Percentiles rank a stretch among this genome's conserved stretches.
Evolutionary conservation across 1,140 invertebrate genomes (phyloP).

Genomic region (Diuraphis noxia): DNA sequence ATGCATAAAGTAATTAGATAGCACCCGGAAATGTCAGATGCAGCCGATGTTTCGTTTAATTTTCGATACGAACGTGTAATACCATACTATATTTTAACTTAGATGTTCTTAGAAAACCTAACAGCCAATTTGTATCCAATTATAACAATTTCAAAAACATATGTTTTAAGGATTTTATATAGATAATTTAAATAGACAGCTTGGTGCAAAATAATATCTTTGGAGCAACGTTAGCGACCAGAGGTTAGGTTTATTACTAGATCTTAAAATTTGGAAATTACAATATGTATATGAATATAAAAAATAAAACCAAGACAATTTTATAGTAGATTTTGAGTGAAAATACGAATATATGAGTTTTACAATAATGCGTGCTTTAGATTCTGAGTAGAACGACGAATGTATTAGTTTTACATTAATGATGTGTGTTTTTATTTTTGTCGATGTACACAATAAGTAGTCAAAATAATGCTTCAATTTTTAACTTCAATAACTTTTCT

Average conservation of each 20-base stretch:
- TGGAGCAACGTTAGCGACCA: neutral
- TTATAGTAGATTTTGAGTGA: neutral
- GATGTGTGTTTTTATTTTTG: too few relatives aligned
- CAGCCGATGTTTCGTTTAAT: neutral
- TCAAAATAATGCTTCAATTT: too few relatives aligned
- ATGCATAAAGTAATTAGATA: neutral
- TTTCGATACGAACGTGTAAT: neutral
- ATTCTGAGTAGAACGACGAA: too few relatives aligned
- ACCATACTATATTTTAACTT: neutral
- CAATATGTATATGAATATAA: too few relatives aligned
- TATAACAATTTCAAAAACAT: conserved; percentile 1
- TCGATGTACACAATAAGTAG: too few relatives aligned
- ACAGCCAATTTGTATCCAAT: neutral
- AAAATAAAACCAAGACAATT: neutral
- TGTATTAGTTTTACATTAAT: too few relatives aligned
- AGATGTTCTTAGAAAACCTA: neutral
- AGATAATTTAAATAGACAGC: neutral
- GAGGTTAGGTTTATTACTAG: neutral
- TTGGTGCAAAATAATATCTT: neutral
- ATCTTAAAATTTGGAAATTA: neutral
- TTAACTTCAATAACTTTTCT: too few relatives aligned
- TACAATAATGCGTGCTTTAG: neutral
- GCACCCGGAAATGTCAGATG: conserved; percentile 10
- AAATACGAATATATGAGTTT: neutral
- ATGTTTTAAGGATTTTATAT: neutral